Conservation (phyloP, 2,113 vertebrate species). For the Chamaetylas fuelleborni region DNA sequence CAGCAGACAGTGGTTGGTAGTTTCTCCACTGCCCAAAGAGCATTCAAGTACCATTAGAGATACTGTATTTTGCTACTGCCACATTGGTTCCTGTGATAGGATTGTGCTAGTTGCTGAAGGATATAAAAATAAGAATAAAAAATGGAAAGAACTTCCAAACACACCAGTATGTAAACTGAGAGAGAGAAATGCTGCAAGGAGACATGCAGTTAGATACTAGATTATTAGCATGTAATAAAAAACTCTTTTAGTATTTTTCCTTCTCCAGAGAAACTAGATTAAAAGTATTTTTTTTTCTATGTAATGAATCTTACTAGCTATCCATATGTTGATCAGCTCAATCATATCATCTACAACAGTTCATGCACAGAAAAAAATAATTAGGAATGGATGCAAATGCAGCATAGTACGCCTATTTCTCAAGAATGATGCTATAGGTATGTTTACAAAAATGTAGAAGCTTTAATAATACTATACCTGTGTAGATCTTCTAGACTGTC, state of each 20-base stretch:
- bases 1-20: neutral
- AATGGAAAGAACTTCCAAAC: neutral
- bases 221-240: neutral
- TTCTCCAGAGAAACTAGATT: neutral
- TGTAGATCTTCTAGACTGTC: conserved; percentile 96
- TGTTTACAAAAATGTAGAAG: neutral
- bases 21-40: neutral
- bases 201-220: neutral
- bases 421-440: neutral
- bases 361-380: neutral
- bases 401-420: neutral
- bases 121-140: neutral
- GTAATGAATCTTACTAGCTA: neutral
- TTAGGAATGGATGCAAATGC: neutral
- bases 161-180: neutral
- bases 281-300: neutral
- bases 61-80: neutral
- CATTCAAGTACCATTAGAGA: fast-evolving
- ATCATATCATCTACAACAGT: neutral
- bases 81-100: neutral
- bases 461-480: conserved; percentile 76
- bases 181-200: neutral
- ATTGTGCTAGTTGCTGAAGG: neutral
- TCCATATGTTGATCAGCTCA: neutral
- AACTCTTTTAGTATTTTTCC: neutral